These are phyloP conservation scores for Australoheros scitulus DNA, from an alignment of 2,113 vertebrate species.

Conservation along the genomic window DNA sequence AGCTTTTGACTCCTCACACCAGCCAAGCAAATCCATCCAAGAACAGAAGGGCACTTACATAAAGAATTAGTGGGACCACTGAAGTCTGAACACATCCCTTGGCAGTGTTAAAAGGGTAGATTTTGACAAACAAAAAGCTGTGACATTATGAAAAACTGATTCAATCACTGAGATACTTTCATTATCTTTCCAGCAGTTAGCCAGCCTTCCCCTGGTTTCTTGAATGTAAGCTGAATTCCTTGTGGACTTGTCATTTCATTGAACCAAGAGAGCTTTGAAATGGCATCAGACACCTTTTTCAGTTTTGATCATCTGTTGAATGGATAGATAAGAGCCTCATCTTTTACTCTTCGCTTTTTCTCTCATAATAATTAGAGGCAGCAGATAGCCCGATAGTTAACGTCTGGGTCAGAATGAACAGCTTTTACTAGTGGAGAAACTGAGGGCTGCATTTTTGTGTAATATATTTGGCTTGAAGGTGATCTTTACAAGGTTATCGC, in stretches of 20 bases:
- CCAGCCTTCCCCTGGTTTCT: neutral
- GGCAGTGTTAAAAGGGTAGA: conserved; percentile 27
- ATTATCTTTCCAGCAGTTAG: conserved; percentile 51
- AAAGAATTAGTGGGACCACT: conserved; percentile 28
- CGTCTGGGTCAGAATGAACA: conserved; percentile 5
- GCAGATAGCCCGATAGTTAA: conserved; percentile 29
- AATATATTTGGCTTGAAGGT: conserved; percentile 70
- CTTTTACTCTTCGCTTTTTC: conserved; percentile 15
- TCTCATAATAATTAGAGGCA: conserved; percentile 29
- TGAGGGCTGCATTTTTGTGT: conserved; percentile 33
- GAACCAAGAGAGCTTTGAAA: conserved; percentile 64
- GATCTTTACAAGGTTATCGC: conserved; percentile 77
- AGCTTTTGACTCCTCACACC: conserved; percentile 34
- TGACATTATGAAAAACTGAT: conserved; percentile 60
- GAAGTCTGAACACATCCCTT: conserved; percentile 20
- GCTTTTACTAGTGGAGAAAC: conserved; percentile 19
- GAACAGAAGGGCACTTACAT: conserved; percentile 31
- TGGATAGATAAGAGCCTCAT: conserved; percentile 47
- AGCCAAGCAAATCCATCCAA: neutral
- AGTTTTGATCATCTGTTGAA: conserved; percentile 64
- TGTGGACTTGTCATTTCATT: conserved; percentile 55
- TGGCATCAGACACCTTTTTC: conserved; percentile 57
- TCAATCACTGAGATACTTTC: conserved; percentile 40
- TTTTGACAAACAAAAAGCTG: conserved; percentile 50
- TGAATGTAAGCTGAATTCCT: conserved; percentile 54